Evolutionary conservation across 2,113 vertebrate species (phyloP).

Genomic region (Anguilla rostrata): DNA sequence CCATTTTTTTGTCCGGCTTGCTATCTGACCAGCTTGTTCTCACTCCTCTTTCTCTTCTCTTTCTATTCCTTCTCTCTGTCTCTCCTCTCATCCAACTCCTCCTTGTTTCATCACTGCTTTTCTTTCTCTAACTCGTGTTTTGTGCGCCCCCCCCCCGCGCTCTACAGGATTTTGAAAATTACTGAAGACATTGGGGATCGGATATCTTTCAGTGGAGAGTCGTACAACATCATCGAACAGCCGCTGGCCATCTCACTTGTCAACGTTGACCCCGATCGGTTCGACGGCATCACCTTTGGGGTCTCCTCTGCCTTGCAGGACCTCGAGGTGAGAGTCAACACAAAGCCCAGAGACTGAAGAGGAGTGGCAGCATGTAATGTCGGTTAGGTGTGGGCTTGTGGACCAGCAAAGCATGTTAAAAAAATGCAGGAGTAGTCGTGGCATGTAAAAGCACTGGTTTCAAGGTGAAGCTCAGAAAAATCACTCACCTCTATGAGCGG

Average conservation of each 20-base stretch:
- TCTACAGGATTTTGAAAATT: slow-evolving; percentile 76
- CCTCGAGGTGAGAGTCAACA: slow-evolving; percentile 62
- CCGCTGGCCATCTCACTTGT: slow-evolving; percentile 71
- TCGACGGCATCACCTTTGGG: slow-evolving; percentile 74
- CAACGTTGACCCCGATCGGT: slow-evolving; percentile 56
- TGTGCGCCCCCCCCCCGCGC: background rate
- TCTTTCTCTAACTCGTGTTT: background rate
- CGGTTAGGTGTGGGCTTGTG: background rate
- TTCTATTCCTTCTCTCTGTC: background rate
- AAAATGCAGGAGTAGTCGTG: background rate
- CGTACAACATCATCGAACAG: slow-evolving; percentile 53
- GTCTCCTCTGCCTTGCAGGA: slow-evolving; percentile 63
- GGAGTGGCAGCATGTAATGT: background rate
- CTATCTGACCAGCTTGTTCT: background rate
- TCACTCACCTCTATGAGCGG: too few species aligned
- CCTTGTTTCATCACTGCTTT: background rate
- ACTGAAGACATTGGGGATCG: slow-evolving; percentile 76
- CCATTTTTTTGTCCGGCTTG: background rate
- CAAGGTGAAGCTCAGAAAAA: too few species aligned
- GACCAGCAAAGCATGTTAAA: background rate
- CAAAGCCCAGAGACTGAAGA: too few species aligned
- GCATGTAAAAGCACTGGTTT: too few species aligned
- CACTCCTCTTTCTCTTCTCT: background rate
- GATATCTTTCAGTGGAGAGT: slow-evolving; percentile 63
- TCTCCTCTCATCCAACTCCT: background rate